Evolutionary conservation across 2,888 invertebrate species (phyloP).

Genomic region (Lepidocyrtoides sp.): DNA sequence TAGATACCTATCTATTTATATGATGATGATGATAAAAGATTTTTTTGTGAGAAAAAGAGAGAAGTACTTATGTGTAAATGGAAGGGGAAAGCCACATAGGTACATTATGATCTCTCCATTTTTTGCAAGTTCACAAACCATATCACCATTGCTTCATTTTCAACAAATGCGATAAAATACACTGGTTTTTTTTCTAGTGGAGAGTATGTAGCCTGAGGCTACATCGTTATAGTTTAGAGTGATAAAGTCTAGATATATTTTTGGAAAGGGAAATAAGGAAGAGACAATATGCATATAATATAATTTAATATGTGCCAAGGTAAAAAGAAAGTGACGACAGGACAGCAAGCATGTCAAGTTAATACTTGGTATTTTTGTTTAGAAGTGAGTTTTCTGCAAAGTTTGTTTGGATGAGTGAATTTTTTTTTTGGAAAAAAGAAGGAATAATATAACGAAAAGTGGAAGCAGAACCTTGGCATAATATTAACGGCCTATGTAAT

Average conservation of each 20-base stretch:
- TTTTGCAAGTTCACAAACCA: background rate
- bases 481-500: background rate
- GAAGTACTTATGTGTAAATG: conserved; percentile 36
- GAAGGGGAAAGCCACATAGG: conserved; percentile 47
- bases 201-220: conserved; percentile 39
- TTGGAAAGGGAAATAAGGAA: background rate
- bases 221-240: conserved; percentile 4
- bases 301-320: conserved; percentile 55
- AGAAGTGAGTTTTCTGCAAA: background rate
- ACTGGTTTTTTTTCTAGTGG: conserved; percentile 43
- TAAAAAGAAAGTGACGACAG: background rate
- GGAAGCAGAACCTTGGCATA: background rate
- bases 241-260: background rate
- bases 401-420: background rate
- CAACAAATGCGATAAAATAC: conserved; percentile 64
- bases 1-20: background rate
- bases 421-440: too few relatives aligned
- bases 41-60: background rate
- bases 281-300: background rate
- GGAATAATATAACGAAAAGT: background rate
- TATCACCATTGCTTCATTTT: background rate
- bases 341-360: background rate
- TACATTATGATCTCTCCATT: conserved; percentile 51
- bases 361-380: background rate
- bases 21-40: conserved; percentile 15